Evolutionary conservation across 2,113 vertebrate genomes (phyloP), one percentile per base, ranked within the genome.

Genomic region (Myxocyprinus asiaticus): DNA sequence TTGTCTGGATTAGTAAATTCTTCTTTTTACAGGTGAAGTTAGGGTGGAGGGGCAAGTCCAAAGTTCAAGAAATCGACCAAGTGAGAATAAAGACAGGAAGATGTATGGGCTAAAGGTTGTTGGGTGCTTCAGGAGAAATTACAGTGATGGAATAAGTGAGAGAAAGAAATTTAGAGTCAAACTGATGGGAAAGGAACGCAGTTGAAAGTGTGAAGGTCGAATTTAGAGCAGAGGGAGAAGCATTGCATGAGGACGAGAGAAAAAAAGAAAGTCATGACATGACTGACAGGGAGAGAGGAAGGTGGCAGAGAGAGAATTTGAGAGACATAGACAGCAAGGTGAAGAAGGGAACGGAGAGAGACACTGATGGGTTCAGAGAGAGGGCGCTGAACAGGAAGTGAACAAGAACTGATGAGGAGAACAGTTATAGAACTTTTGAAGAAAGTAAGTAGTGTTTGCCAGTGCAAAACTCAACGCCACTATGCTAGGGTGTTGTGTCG

Each of bases 111-210:
- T 10, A 4, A 9, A 56, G 22, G 22, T 56, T 70, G 7, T 8
- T 9, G 6, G 50, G 48, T 44, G 9, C 68, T 53, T 55, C 4
- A 33, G 7, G 56, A 70, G 22, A 70, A 51, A 56, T 70, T 53
- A 68, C 10, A 55, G 22, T 56, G 68, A 70, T 70, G 22, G 51
- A 55, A 43, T 51, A 33, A 70, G 68, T 56, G 17, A 48, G 17
- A 55, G 53, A 51, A 58, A 33, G 22, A 33, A 33, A 33, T 33
- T 33, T 33, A 1, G 22, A 1, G 22, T 33, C 22, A 59, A 71
- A 66, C 12, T 11, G 12, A 61, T 43, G 62, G 17, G 5, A 33
- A 33, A 72, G 55, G 69, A 17, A 66, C 14, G 71, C 56, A 17
- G 11, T 15, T 7, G 4, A 11, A 14, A 12, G 17, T 5, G 15